phyloP scores from a whole-genome alignment of 2,888 invertebrate genomes.

The Nomada fabriciana region DNA sequence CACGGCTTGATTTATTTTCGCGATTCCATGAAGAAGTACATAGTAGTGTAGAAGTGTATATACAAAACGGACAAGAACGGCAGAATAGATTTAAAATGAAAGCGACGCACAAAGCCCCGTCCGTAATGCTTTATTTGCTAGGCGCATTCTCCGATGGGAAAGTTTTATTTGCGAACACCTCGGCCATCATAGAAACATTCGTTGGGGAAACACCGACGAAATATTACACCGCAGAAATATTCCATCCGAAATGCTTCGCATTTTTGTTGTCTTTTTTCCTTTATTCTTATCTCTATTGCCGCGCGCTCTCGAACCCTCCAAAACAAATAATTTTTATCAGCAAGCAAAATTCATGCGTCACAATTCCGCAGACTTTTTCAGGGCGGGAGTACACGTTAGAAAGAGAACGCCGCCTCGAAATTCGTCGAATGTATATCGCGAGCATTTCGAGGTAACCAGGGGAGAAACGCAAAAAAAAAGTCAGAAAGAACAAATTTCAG shows the following conservation, averaged over 20 bases:
- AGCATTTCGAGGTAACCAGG: neutral
- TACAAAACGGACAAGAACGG: neutral
- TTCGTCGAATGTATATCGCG: constrained; percentile 2
- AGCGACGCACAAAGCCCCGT: neutral
- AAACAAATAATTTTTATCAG: constrained; percentile 54
- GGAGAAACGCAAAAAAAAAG: no score
- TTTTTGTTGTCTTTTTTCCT: constrained; percentile 3
- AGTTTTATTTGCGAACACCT: constrained; percentile 52
- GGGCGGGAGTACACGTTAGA: neutral
- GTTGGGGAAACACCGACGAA: constrained; percentile 39
- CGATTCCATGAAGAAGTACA: no score
- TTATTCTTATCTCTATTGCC: constrained; percentile 36
- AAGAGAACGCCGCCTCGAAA: constrained; percentile 7
- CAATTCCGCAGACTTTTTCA: constrained; percentile 1
- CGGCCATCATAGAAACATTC: constrained; percentile 21
- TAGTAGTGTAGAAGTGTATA: no score
- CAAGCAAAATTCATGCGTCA: constrained; percentile 1
- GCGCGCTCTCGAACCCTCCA: constrained; percentile 7
- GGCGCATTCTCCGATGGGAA: constrained; percentile 40
- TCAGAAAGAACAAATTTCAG: neutral
- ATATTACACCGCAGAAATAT: constrained; percentile 55
- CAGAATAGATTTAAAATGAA: neutral
- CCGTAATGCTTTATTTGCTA: constrained; percentile 48
- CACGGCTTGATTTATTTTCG: constrained; percentile 34
- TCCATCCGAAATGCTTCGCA: constrained; percentile 21